These are phyloP conservation scores for Spheniscus humboldti DNA, from an alignment of 2,797 vertebrate species.

Conservation along the genomic window DNA sequence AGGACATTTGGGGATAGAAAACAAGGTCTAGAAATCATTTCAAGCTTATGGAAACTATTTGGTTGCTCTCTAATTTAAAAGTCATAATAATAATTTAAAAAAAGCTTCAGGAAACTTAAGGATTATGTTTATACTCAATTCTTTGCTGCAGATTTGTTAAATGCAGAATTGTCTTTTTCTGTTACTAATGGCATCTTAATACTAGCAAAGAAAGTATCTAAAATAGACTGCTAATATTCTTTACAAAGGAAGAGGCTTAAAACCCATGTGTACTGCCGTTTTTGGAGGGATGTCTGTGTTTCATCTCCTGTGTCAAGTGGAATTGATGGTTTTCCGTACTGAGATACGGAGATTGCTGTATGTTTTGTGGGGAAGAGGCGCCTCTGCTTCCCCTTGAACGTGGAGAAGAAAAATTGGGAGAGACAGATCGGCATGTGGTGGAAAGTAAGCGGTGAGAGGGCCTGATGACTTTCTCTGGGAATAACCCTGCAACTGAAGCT, in stretches of 20 bases:
- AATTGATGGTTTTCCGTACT: background rate
- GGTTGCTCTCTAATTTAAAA: background rate
- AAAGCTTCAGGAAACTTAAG: background rate
- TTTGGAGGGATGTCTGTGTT: background rate
- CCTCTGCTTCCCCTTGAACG: background rate
- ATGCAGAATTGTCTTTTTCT: background rate
- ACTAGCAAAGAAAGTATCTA: background rate
- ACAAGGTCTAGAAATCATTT: background rate
- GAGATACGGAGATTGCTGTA: background rate
- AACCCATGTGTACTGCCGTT: background rate
- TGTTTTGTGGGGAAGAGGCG: background rate
- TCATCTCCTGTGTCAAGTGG: background rate
- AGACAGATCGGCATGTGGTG: accelerated
- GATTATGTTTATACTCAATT: background rate
- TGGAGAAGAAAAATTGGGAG: background rate
- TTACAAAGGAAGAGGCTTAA: background rate
- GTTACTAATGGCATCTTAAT: background rate
- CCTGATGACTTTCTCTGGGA: background rate
- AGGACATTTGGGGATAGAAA: background rate
- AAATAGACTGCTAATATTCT: background rate
- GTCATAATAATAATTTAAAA: background rate
- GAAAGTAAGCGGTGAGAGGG: background rate
- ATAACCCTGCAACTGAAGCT: background rate
- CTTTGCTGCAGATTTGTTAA: background rate
- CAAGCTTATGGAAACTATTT: background rate